Evolutionary conservation across 2,888 invertebrate species (phyloP).

Genomic region (Clunio marinus): DNA sequence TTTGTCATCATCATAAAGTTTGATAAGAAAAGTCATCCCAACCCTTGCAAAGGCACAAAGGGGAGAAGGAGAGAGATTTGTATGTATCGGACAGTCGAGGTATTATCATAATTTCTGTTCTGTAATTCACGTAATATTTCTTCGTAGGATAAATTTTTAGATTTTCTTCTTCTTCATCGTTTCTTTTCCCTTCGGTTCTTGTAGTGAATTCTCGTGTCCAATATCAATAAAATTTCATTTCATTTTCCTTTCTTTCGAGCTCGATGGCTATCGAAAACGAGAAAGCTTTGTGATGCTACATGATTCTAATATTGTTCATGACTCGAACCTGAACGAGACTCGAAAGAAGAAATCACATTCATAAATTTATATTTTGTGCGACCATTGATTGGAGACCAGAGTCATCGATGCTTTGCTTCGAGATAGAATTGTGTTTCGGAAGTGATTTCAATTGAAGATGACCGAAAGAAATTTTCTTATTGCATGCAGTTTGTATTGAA

Average conservation of each 20-base stretch:
- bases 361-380: constrained; percentile 34
- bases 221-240: constrained; percentile 38
- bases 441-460: background rate
- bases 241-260: constrained; percentile 9
- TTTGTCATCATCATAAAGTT: constrained; percentile 35
- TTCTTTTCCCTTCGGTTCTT: too few relatives aligned
- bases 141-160: constrained; percentile 27
- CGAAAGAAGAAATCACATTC: constrained; percentile 26
- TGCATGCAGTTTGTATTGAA: too few relatives aligned
- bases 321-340: background rate
- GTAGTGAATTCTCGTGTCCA: constrained; percentile 24
- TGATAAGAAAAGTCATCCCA: constrained; percentile 37
- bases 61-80: constrained; percentile 14
- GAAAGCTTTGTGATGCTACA: constrained; percentile 1
- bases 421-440: background rate
- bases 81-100: constrained; percentile 35
- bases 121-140: constrained; percentile 35
- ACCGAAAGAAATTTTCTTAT: background rate
- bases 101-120: constrained; percentile 34
- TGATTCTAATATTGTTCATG: background rate
- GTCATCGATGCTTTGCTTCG: background rate
- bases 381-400: constrained; percentile 30
- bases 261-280: background rate
- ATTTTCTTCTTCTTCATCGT: background rate
- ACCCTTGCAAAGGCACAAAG: background rate